Conservation (phyloP, 2,888 invertebrate species). For the Amaurobius ferox region DNA sequence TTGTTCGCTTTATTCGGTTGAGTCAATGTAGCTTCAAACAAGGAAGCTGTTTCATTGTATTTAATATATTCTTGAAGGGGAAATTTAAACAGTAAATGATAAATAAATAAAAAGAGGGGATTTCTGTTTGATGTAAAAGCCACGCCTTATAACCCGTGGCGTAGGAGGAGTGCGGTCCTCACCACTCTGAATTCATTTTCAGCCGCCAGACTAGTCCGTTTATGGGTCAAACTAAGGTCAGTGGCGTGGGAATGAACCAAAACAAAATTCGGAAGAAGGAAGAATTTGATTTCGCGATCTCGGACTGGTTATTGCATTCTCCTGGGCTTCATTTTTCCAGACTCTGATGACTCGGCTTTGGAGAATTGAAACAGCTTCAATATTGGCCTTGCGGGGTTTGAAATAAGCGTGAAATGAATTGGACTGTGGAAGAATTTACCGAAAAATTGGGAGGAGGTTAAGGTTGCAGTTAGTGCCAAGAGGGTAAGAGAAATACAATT, state of each 20-base stretch:
- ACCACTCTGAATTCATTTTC: conserved; percentile 53
- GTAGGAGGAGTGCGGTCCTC: conserved; percentile 61
- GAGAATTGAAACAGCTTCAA: conserved; percentile 25
- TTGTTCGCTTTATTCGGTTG: too few relatives aligned
- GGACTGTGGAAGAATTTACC: not conserved
- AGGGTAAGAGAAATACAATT: too few relatives aligned
- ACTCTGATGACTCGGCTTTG: conserved; percentile 11
- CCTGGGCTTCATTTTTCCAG: conserved; percentile 17
- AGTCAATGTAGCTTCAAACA: too few relatives aligned
- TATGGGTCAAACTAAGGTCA: conserved; percentile 69
- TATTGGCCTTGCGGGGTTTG: not conserved
- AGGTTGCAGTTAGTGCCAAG: not conserved
- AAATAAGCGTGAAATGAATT: not conserved
- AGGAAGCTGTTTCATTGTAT: too few relatives aligned
- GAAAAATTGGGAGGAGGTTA: not conserved
- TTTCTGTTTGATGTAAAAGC: conserved; percentile 16
- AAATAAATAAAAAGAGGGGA: conserved; percentile 13
- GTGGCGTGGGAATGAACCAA: conserved; percentile 61
- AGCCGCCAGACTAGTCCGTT: conserved; percentile 62
- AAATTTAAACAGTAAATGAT: not conserved
- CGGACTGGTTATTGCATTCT: conserved; percentile 58
- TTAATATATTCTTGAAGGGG: too few relatives aligned
- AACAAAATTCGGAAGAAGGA: conserved; percentile 30
- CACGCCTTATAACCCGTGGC: conserved; percentile 70
- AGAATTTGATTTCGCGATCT: conserved; percentile 56